Evolutionary conservation across 30 jellyfish, hydroid and myxozoan genomes (phyloP).

Genomic region (Cassiopea andromeda): DNA sequence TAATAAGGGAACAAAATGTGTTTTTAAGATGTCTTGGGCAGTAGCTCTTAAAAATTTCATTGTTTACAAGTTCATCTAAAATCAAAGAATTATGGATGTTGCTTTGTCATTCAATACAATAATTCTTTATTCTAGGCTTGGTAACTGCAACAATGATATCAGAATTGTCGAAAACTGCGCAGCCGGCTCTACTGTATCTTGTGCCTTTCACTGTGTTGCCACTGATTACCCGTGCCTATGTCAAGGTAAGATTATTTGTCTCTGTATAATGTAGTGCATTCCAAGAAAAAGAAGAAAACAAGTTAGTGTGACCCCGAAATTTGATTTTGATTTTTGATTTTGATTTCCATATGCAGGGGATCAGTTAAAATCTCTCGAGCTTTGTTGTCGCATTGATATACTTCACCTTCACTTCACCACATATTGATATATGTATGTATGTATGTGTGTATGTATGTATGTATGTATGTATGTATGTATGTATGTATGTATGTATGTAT

Average conservation of each 20-base stretch:
- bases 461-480: not conserved
- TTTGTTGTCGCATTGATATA: no score
- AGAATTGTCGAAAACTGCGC: constrained; percentile 87
- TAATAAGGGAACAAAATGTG: no score
- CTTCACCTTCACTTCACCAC: no score
- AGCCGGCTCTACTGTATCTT: constrained; percentile 91
- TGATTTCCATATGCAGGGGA: no score
- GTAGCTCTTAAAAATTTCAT: no score
- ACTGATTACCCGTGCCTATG: constrained; percentile 75
- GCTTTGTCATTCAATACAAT: no score
- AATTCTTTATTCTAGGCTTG: constrained; percentile 53
- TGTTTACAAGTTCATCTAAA: no score
- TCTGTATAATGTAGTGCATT: not conserved
- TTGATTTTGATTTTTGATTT: no score
- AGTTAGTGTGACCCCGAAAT: no score
- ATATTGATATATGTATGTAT: not conserved
- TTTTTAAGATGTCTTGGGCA: no score
- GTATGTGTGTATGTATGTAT: not conserved
- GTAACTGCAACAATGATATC: constrained; percentile 92
- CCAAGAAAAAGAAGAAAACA: not conserved
- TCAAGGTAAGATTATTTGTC: constrained; percentile 62
- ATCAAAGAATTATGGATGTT: no score
- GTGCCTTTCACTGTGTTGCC: constrained; percentile 93
- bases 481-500: not conserved
- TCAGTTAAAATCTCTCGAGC: no score